These are phyloP conservation scores for Lycocorax pyrrhopterus DNA, from an alignment of 2,113 vertebrate genomes.

Conservation along the genomic window DNA sequence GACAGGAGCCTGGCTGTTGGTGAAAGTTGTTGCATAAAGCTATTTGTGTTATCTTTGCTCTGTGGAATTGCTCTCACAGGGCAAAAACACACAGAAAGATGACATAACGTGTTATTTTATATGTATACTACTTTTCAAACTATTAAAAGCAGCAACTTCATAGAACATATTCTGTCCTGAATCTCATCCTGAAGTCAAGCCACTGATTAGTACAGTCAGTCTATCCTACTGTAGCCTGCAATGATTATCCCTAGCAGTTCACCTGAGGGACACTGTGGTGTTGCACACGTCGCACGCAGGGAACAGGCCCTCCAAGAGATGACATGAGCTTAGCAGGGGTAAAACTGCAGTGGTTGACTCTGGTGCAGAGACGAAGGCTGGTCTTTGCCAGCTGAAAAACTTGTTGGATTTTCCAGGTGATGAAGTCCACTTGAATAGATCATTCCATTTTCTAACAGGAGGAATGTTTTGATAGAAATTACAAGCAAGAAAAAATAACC, in stretches of 20 bases:
- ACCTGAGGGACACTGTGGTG: background rate
- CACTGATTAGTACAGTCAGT: background rate
- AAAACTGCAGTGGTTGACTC: background rate
- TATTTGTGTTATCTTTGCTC: background rate
- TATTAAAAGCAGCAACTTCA: background rate
- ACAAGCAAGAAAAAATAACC: background rate
- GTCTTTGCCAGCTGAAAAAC: background rate
- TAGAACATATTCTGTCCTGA: background rate
- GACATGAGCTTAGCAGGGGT: background rate
- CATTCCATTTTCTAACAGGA: background rate
- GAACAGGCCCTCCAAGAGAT: background rate
- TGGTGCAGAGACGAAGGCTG: background rate
- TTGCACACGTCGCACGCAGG: background rate
- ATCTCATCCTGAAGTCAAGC: background rate
- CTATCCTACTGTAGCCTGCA: rapidly evolving
- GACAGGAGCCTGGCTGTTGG: background rate
- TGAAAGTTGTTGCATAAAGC: background rate
- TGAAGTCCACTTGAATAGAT: background rate
- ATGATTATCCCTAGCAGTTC: background rate
- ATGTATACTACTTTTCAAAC: background rate
- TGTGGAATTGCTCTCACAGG: background rate
- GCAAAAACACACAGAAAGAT: background rate
- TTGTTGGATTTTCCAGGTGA: background rate
- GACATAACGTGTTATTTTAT: rapidly evolving
- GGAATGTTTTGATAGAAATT: background rate